phyloP scores from a whole-genome alignment of 2,888 invertebrate species.

The Protonemura montana region DNA sequence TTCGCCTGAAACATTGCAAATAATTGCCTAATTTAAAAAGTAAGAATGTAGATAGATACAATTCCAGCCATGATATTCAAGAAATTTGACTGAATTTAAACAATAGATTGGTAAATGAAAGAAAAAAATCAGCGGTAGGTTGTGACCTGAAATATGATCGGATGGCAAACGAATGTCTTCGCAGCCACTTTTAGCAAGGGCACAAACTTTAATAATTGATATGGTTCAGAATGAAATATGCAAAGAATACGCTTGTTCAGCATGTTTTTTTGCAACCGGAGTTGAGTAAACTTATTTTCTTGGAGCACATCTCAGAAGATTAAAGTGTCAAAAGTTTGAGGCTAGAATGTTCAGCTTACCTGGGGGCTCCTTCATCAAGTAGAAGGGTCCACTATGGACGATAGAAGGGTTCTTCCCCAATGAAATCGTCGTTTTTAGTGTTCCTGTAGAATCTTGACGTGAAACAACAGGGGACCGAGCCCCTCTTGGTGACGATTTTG shows the following conservation, averaged over 20 bases:
- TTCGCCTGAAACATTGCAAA: constrained; percentile 69
- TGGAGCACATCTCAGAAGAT: neutral
- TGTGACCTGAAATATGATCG: too few species aligned
- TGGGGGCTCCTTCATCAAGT: constrained; percentile 96
- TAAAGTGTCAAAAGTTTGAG: constrained; percentile 21
- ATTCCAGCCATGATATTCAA: too few species aligned
- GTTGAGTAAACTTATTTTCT: too few species aligned
- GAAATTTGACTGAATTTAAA: too few species aligned
- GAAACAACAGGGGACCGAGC: constrained; percentile 95
- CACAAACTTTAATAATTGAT: too few species aligned
- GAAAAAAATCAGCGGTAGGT: too few species aligned
- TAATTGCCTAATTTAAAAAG: constrained; percentile 24
- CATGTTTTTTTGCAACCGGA: too few species aligned
- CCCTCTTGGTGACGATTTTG: constrained; percentile 92
- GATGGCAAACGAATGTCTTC: too few species aligned
- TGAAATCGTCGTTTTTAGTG: constrained; percentile 96
- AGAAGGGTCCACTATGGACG: constrained; percentile 97
- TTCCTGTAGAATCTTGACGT: constrained; percentile 95
- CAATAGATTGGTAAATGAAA: too few species aligned
- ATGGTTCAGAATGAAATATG: too few species aligned
- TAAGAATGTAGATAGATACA: neutral
- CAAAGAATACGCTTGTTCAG: too few species aligned
- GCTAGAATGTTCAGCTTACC: constrained; percentile 62
- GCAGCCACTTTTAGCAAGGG: too few species aligned
- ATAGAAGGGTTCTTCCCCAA: constrained; percentile 96